These are phyloP conservation scores for Metopolophium dirhodum DNA, from an alignment of 1,140 invertebrate genomes.

Conservation along the genomic window DNA sequence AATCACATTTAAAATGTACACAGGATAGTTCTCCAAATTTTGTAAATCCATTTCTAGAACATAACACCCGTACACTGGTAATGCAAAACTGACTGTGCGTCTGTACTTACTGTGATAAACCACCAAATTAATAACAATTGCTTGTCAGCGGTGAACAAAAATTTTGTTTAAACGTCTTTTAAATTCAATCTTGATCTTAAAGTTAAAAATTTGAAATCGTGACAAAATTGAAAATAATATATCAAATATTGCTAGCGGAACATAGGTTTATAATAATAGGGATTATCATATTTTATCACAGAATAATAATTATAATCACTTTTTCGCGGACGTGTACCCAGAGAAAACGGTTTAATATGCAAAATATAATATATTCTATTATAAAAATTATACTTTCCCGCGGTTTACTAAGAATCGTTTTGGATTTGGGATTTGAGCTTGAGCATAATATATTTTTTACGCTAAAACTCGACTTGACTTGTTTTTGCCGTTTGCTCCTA, in stretches of 20 bases:
- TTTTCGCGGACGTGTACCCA: too few relatives aligned
- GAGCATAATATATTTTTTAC: too few relatives aligned
- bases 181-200: neutral
- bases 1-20: conserved; percentile 30
- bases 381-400: too few relatives aligned
- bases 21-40: conserved; percentile 43
- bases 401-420: too few relatives aligned
- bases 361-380: too few relatives aligned
- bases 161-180: neutral
- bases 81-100: neutral
- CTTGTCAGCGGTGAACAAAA: neutral
- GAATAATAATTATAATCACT: too few relatives aligned
- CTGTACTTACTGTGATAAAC: neutral
- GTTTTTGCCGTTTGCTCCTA: too few relatives aligned
- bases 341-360: too few relatives aligned
- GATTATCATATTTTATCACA: neutral
- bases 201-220: neutral
- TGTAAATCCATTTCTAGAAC: conserved; percentile 40
- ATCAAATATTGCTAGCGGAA: neutral
- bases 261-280: neutral
- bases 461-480: too few relatives aligned
- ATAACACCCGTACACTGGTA: neutral
- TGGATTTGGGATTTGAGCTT: too few relatives aligned
- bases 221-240: neutral
- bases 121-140: neutral